These are phyloP conservation scores for Sisor rabdophorus DNA, from an alignment of 2,113 vertebrate species.

Conservation along the genomic window DNA sequence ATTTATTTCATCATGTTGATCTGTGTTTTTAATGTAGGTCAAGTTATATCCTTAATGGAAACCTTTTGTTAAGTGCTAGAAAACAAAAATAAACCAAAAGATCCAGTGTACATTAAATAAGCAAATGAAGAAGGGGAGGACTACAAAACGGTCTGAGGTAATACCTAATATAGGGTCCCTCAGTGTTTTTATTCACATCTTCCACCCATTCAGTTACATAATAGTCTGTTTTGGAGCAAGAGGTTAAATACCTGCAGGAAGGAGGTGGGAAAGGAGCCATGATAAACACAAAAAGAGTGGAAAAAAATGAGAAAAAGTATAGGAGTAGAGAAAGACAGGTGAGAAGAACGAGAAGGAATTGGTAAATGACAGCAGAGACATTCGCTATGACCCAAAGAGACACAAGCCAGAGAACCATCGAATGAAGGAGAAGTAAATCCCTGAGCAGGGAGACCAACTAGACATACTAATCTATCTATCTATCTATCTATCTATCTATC, in stretches of 20 bases:
- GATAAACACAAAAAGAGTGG: conserved; percentile 75
- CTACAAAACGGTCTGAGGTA: conserved; percentile 80
- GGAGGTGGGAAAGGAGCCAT: conserved; percentile 60
- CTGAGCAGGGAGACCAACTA: background rate
- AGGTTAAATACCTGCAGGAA: conserved; percentile 99
- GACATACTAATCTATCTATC: background rate
- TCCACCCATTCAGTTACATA: conserved; percentile 99
- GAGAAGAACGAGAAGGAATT: conserved; percentile 71
- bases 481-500: background rate
- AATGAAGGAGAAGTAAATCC: background rate
- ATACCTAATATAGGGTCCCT: conserved; percentile 98
- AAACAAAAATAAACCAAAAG: conserved; percentile 15
- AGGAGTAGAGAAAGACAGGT: conserved; percentile 51
- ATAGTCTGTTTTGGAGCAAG: conserved; percentile 97
- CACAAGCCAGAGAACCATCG: conserved; percentile 68
- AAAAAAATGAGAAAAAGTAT: conserved; percentile 70
- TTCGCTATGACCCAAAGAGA: conserved; percentile 76
- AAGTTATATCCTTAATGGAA: conserved; percentile 7
- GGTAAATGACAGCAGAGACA: conserved; percentile 89
- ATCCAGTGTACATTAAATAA: conserved; percentile 32
- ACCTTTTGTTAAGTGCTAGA: background rate
- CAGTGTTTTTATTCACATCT: conserved; percentile 99
- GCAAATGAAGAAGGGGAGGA: conserved; percentile 51
- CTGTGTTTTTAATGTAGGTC: background rate
- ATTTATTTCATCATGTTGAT: background rate